Conservation (phyloP, 2,113 vertebrate species). For the Perca flavescens region DNA sequence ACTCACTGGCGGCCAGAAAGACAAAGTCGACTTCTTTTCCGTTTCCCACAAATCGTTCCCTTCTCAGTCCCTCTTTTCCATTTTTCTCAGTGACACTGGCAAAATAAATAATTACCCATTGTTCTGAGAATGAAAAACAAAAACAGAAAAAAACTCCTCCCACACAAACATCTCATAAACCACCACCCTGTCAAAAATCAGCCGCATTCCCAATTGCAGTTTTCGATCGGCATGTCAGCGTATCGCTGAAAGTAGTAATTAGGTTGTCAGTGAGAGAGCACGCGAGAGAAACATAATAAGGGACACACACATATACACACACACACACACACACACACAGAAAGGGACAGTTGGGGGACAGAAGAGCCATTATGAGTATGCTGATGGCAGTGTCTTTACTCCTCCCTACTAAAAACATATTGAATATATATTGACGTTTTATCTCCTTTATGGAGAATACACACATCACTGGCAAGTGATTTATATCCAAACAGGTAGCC, state of each 20-base stretch:
- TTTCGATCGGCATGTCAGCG: conserved; percentile 72
- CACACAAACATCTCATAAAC: conserved; percentile 71
- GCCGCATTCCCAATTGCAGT: conserved; percentile 63
- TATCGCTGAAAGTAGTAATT: conserved; percentile 77
- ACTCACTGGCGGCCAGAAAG: conserved; percentile 10
- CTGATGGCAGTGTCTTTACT: conserved; percentile 43
- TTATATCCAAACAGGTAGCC: conserved; percentile 27
- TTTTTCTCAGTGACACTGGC: conserved; percentile 46
- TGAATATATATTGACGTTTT: conserved; percentile 30
- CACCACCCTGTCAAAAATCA: conserved; percentile 73
- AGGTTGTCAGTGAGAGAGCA: conserved; percentile 75
- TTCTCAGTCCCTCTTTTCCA: background rate
- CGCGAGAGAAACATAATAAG: conserved; percentile 67
- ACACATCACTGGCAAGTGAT: conserved; percentile 25
- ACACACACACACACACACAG: conserved; percentile 10
- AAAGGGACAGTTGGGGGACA: conserved; percentile 60
- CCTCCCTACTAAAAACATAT: conserved; percentile 35
- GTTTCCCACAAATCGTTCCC: conserved; percentile 14
- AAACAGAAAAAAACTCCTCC: conserved; percentile 44
- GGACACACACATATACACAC: background rate
- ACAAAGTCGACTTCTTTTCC: conserved; percentile 17
- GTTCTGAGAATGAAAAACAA: conserved; percentile 49
- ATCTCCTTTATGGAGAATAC: conserved; percentile 21
- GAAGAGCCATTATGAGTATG: conserved; percentile 59
- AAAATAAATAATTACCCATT: conserved; percentile 63